Conservation (phyloP, 1,140 invertebrate genomes). For the Drosophila leontia region DNA sequence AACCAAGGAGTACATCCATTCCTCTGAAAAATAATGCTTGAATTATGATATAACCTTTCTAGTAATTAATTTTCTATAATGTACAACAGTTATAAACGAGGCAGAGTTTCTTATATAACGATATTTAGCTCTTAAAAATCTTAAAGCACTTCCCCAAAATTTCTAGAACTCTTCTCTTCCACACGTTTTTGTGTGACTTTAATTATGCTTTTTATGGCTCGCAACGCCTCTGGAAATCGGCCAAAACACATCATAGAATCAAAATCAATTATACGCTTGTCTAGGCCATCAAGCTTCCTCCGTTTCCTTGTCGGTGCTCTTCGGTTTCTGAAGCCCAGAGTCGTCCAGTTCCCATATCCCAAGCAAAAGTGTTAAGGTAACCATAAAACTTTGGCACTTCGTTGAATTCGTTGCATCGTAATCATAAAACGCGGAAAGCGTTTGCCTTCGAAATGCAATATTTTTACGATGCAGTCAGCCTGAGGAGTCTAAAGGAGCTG, state of each 20-base stretch:
- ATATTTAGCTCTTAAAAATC: neutral
- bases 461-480: slow-evolving; percentile 61
- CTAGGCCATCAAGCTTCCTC: slow-evolving; percentile 50
- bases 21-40: too few species aligned
- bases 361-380: slow-evolving; percentile 72
- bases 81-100: neutral
- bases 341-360: slow-evolving; percentile 27
- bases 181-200: slow-evolving; percentile 26
- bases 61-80: neutral
- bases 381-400: slow-evolving; percentile 60
- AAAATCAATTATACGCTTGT: slow-evolving; percentile 78
- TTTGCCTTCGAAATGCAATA: slow-evolving; percentile 71
- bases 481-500: neutral
- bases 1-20: too few species aligned
- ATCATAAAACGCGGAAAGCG: slow-evolving; percentile 65
- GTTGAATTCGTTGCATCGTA: slow-evolving; percentile 19
- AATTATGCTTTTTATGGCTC: slow-evolving; percentile 64
- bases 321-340: neutral
- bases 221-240: slow-evolving; percentile 55
- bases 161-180: slow-evolving; percentile 20
- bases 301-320: neutral
- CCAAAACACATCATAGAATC: slow-evolving; percentile 66
- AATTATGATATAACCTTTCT: too few species aligned
- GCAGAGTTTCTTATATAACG: neutral
- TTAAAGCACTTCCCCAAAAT: neutral